Base-by-base conservation (phyloP, 2,113 vertebrate genomes). In the Forbesichthys papilliferus region DNA sequence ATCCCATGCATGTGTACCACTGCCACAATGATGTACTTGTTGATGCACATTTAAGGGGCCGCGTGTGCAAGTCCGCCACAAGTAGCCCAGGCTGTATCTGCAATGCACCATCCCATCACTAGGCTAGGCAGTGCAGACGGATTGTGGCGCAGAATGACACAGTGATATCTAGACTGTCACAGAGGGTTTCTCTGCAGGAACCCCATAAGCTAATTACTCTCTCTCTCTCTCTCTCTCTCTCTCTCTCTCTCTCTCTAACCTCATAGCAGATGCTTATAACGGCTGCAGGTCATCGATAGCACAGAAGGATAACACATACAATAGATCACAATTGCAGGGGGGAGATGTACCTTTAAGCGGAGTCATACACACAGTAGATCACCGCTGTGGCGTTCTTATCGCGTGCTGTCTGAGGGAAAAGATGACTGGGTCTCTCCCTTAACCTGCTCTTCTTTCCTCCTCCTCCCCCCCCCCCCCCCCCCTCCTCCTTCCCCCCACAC, bases 91-190 rank as follows among this genome's bases (percentile, higher is more conserved):
- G 64, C 80, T 83, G 71, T 70, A 87, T 87, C 89, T 91, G 89
- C 84, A 91, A 81, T 91, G 87, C 89, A 90, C 75, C 88, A 91
- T 68, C 79, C 75, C 79, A 77, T 79, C 72, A 86, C 68, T 62
- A 61, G 75, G 78, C 69, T 71, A 80, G 77, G 80, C 84, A 73
- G 79, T 83, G 84, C 89, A 88, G 86, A 80, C 80, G 77, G 68
- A 84, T 69, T 73, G 58, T 86, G 89, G 78, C 81, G 80, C 87
- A 87, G 84, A 89, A 75, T 85, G 81, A 89, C 87, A 86, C 79
- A 78, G 78, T 85, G 71, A 81, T 85, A 80, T 82, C 65, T 54
- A 27, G 27, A 27, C 71, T 83, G 77, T 75, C 81, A 74, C 78
- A 74, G 69, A 84, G 79, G 72, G 73, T 81, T 84, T 36, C 58